Evolutionary conservation across 2,797 vertebrate genomes (phyloP).

Genomic region (Diceros bicornis): DNA sequence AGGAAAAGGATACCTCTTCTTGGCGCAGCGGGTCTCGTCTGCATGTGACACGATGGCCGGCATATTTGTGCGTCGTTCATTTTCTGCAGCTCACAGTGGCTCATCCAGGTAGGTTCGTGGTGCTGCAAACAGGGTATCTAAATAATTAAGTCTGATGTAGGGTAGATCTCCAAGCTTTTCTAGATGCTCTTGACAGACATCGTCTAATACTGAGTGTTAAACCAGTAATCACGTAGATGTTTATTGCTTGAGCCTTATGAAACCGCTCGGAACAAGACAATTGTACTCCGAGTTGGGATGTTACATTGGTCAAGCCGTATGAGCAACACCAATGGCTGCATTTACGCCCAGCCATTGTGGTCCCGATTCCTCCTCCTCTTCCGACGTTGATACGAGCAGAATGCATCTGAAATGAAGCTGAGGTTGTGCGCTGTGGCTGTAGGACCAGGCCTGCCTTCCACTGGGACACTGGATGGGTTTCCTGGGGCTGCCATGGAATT

Average conservation of each 20-base stretch:
- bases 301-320: fast-evolving
- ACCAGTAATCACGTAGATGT: fast-evolving
- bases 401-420: fast-evolving
- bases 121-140: fast-evolving
- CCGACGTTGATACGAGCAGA: fast-evolving
- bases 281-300: fast-evolving
- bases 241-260: fast-evolving
- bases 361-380: fast-evolving
- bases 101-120: fast-evolving
- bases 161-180: neutral
- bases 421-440: fast-evolving
- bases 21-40: too few species aligned
- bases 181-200: fast-evolving
- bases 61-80: fast-evolving
- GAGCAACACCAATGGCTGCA: fast-evolving
- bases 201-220: fast-evolving
- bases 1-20: too few species aligned
- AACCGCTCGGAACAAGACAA: fast-evolving
- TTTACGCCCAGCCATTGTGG: fast-evolving
- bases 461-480: fast-evolving
- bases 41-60: too few species aligned
- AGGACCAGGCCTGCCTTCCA: too few species aligned
- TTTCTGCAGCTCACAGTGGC: fast-evolving
- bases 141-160: fast-evolving
- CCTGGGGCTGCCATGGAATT: fast-evolving